Evolutionary conservation across 1,140 invertebrate species (phyloP).

Genomic region (Argopecten irradians): DNA sequence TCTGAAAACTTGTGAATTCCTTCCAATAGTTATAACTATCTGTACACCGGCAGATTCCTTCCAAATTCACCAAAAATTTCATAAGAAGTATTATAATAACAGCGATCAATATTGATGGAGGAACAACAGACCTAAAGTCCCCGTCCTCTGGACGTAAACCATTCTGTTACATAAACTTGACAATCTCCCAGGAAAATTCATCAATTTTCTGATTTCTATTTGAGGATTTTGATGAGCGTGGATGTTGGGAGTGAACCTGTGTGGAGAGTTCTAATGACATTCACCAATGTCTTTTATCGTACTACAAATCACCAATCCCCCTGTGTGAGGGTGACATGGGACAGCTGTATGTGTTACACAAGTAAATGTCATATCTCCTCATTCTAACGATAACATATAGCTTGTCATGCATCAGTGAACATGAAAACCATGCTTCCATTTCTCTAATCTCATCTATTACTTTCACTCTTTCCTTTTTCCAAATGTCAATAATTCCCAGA

Average conservation of each 20-base stretch:
- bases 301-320: not conserved
- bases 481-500: too few relatives aligned
- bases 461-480: not conserved
- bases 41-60: too few relatives aligned
- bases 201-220: slow-evolving; percentile 4
- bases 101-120: not conserved
- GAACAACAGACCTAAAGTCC: not conserved
- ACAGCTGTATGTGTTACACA: too few relatives aligned
- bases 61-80: too few relatives aligned
- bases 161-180: not conserved
- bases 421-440: not conserved
- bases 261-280: not conserved
- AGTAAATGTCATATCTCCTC: not conserved
- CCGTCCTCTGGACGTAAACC: not conserved
- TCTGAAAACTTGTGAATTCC: too few relatives aligned
- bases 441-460: not conserved
- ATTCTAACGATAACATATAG: not conserved
- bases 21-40: too few relatives aligned
- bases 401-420: not conserved
- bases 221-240: not conserved
- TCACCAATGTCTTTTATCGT: not conserved
- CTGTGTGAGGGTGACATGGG: not conserved
- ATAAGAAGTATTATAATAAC: not conserved
- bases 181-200: not conserved
- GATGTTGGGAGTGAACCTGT: not conserved